Conservation (phyloP, 2,888 invertebrate genomes). For the Chymomyza amoena region DNA sequence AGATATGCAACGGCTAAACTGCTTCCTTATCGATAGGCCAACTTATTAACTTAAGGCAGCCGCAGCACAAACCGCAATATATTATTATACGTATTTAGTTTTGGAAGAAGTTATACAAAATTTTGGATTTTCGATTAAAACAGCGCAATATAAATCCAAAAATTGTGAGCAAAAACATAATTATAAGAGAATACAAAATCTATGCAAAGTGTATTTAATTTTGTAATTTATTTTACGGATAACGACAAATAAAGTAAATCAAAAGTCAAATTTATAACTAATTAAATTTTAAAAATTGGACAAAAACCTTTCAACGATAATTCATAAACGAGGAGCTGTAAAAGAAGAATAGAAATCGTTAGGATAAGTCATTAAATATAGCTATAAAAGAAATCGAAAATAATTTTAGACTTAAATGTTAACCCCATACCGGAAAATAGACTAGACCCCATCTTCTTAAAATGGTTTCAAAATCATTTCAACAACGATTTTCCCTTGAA, state of each 20-base stretch:
- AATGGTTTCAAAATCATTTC: too few species aligned
- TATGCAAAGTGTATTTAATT: slow-evolving; percentile 69
- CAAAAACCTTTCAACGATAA: slow-evolving; percentile 9
- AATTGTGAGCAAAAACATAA: slow-evolving; percentile 65
- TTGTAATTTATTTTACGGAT: slow-evolving; percentile 71
- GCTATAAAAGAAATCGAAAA: too few species aligned
- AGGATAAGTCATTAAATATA: too few species aligned
- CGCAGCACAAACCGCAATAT: neutral
- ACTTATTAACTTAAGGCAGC: slow-evolving; percentile 14
- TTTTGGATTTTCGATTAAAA: slow-evolving; percentile 32
- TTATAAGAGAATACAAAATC: slow-evolving; percentile 57
- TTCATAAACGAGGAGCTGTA: slow-evolving; percentile 25
- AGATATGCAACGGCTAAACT: slow-evolving; percentile 4
- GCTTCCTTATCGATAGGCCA: slow-evolving; percentile 27
- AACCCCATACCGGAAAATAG: too few species aligned
- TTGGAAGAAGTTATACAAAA: neutral
- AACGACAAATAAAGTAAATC: slow-evolving; percentile 61
- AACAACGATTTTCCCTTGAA: too few species aligned
- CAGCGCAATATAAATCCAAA: slow-evolving; percentile 68
- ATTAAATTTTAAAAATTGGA: neutral
- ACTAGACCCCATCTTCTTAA: too few species aligned
- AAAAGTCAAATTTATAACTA: slow-evolving; percentile 28
- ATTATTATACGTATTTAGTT: neutral
- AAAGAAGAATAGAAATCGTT: neutral
- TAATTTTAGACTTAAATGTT: too few species aligned